A percentile compares a stretch with the other conserved stretches of the same genome.
Evolutionary conservation across 2,888 invertebrate genomes (phyloP).

Genomic region (Drosophila emarginata): DNA sequence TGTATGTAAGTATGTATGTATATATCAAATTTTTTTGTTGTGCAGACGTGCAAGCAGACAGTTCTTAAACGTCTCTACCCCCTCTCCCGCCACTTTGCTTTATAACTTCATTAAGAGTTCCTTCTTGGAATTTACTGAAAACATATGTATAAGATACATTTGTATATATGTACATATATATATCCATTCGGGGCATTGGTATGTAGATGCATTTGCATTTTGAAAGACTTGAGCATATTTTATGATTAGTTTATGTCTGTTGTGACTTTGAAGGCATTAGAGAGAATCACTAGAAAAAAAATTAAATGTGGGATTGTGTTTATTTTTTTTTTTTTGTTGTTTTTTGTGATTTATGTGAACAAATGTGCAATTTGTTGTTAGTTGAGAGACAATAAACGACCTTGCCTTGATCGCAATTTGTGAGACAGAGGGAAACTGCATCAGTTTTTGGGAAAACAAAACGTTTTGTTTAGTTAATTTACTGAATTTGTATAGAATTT

Average conservation of each 20-base stretch:
- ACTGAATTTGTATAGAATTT: slow-evolving; percentile 25
- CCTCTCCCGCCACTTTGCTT: neutral
- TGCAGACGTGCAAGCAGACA: slow-evolving; percentile 17
- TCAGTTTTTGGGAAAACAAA: slow-evolving; percentile 29
- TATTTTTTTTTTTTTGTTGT: slow-evolving; percentile 12
- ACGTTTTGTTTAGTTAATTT: slow-evolving; percentile 6
- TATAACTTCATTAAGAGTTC: slow-evolving; percentile 58
- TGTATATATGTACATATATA: neutral
- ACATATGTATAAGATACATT: neutral
- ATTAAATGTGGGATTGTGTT: slow-evolving; percentile 32
- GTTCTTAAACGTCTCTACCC: neutral
- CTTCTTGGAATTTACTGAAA: slow-evolving; percentile 51
- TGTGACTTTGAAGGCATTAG: slow-evolving; percentile 43
- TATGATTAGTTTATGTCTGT: slow-evolving; percentile 34
- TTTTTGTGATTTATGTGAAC: slow-evolving; percentile 61
- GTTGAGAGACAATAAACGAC: slow-evolving; percentile 44
- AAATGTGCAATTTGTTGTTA: slow-evolving; percentile 61
- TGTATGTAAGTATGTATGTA: too few relatives aligned
- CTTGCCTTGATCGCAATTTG: slow-evolving; percentile 37
- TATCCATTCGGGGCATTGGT: neutral
- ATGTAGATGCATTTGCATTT: slow-evolving; percentile 41
- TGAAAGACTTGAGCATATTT: slow-evolving; percentile 39
- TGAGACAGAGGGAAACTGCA: slow-evolving; percentile 17
- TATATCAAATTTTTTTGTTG: neutral
- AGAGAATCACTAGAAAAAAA: neutral